phyloP scores from a whole-genome alignment of 2,888 invertebrate species.

The Chrysomela aeneicollis region DNA sequence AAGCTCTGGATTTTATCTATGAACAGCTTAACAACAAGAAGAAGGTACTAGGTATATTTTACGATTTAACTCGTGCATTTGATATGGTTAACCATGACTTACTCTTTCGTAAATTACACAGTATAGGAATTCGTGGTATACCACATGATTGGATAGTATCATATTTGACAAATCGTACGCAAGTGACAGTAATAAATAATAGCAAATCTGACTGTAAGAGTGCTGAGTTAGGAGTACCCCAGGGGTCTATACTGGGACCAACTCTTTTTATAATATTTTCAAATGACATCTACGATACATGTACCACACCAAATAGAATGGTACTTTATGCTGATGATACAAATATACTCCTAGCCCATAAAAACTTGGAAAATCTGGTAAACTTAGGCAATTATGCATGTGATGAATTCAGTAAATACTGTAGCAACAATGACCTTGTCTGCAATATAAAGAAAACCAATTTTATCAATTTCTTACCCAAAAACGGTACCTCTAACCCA shows the following conservation, averaged over 20 bases:
- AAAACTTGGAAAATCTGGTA: slow-evolving; percentile 8
- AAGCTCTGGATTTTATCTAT: slow-evolving; percentile 18
- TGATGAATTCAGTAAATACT: slow-evolving; percentile 4
- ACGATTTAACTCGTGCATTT: slow-evolving; percentile 17
- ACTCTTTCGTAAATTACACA: slow-evolving; percentile 13
- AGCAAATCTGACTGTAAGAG: slow-evolving; percentile 11
- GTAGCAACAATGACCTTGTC: background rate
- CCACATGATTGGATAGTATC: slow-evolving; percentile 15
- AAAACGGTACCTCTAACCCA: background rate
- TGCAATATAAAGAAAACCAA: no score
- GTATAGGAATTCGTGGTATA: slow-evolving; percentile 15
- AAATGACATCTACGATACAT: slow-evolving; percentile 4
- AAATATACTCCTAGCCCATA: slow-evolving; percentile 12
- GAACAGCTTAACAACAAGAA: slow-evolving; percentile 15
- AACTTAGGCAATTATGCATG: slow-evolving; percentile 2
- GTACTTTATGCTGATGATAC: slow-evolving; percentile 5
- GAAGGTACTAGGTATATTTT: slow-evolving; percentile 18
- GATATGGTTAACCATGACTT: slow-evolving; percentile 10
- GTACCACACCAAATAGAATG: slow-evolving; percentile 3
- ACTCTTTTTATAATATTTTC: slow-evolving; percentile 11
- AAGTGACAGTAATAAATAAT: slow-evolving; percentile 15
- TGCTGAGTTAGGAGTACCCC: slow-evolving; percentile 14
- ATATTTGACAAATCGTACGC: background rate
- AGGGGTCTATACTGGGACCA: slow-evolving; percentile 2
- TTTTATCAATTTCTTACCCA: no score